Conservation (phyloP, 2,888 invertebrate species). For the Strigamia maritima region DNA sequence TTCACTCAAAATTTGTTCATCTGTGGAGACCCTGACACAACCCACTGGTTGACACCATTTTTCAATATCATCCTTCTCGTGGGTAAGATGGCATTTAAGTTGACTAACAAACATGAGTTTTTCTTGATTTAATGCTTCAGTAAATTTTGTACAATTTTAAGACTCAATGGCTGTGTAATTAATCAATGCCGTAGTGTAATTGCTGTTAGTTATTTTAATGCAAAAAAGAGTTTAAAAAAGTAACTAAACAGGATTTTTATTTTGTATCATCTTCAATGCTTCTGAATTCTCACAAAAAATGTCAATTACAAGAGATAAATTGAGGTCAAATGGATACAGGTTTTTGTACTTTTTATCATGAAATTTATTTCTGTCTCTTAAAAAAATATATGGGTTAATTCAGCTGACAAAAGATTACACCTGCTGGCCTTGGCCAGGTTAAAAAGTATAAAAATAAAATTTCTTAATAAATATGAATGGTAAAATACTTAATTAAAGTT, state of each 20-base stretch:
- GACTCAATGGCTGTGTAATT: background rate
- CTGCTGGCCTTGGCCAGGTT: constrained; percentile 3
- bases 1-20: constrained; percentile 10
- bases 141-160: background rate
- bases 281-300: background rate
- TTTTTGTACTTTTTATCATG: background rate
- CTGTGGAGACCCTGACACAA: constrained; percentile 12
- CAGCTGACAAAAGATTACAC: background rate
- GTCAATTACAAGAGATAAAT: background rate
- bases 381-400: background rate
- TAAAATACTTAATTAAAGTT: background rate
- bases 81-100: background rate
- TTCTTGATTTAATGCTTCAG: background rate
- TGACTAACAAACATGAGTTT: background rate
- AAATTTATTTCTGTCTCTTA: background rate
- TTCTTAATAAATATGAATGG: background rate
- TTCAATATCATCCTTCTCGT: background rate
- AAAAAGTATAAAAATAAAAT: background rate
- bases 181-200: too few species aligned
- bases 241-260: background rate
- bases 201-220: too few species aligned
- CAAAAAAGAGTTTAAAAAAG: background rate
- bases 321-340: constrained; percentile 8
- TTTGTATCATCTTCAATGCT: background rate
- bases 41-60: background rate